Conservation (phyloP, 1,140 invertebrate genomes). For the Macrocentrus cingulum region DNA sequence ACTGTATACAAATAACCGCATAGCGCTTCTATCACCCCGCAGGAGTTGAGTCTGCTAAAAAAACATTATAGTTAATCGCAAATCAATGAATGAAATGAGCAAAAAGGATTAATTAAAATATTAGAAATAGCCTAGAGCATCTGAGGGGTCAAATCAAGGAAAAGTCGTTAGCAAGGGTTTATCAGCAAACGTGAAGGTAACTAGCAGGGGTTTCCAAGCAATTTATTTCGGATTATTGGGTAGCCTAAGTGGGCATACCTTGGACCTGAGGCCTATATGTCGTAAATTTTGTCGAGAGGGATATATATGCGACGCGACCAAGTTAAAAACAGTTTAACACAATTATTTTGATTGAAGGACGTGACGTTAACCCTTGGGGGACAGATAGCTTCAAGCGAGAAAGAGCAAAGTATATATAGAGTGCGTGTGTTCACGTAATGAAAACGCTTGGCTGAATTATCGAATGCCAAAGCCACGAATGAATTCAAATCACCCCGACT, state of each 20-base stretch:
- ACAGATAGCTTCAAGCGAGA: neutral
- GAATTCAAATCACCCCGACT: slow-evolving; percentile 18
- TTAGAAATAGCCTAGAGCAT: too few relatives aligned
- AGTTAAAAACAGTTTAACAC: slow-evolving; percentile 16
- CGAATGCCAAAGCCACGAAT: slow-evolving; percentile 36
- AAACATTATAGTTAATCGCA: too few relatives aligned
- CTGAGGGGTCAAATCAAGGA: too few relatives aligned
- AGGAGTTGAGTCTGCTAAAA: too few relatives aligned
- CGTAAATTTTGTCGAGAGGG: neutral
- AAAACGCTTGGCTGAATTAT: slow-evolving; percentile 29
- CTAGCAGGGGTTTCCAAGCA: slow-evolving; percentile 12
- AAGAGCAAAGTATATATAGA: neutral
- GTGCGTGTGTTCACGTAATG: slow-evolving; percentile 14
- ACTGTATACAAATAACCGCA: too few relatives aligned
- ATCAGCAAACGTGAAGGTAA: neutral
- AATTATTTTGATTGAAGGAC: slow-evolving; percentile 21
- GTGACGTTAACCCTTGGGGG: slow-evolving; percentile 2
- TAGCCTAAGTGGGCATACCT: slow-evolving; percentile 9
- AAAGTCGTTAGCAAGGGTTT: neutral
- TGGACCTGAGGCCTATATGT: neutral
- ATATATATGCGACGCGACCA: too few relatives aligned
- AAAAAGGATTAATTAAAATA: too few relatives aligned
- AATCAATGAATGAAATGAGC: too few relatives aligned
- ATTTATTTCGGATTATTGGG: slow-evolving; percentile 21
- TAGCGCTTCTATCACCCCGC: too few relatives aligned